Evolutionary conservation across 2,888 invertebrate genomes (phyloP), one percentile per base, ranked within the genome.

Genomic region (Ceraclea dissimilis): DNA sequence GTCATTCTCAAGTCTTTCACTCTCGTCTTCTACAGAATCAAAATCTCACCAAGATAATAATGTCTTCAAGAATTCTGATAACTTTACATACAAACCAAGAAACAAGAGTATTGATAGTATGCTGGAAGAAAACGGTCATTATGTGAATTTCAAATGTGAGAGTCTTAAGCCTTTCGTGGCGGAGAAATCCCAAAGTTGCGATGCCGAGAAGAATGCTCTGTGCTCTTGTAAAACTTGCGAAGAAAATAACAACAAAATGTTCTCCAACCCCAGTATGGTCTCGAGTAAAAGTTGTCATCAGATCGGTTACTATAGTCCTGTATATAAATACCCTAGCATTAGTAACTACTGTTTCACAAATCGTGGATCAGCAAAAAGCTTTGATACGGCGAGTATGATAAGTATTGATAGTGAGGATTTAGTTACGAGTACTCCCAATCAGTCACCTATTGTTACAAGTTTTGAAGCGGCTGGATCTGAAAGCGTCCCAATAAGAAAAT

Each of bases 261-360:
- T 52, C 21, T 33, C 33, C 31, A 52, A 54, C 51, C 22, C 57
- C 6, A 57, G 50, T 47, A 54, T 60, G 58, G 56, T 58, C 19
- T 56, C 60, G 31, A 60, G 60, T 33, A 62, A 62, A 51, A 60
- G 62, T 43, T 60, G 62, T 54, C 60, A 60, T 39, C 60, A 63
- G 56, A 60, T 60, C 22, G 60, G 63, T 44, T 71, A 73, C 66
- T 78, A 74, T 70, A 75, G 72, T 67, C 78, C 73, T 58, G 77
- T 73, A 31, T 76, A 74, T 70, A 77, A 73, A 67, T 78, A 72
- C 66, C 77, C 76, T 54, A 78, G 74, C 65, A 76, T 76, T 64
- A 70, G 62, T 19, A 58, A 70, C 63, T 76, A 75, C 62, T 75
- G 75, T 64, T 62, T 59, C 57, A 66, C 62, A 54, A 64, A 63